These are phyloP conservation scores for Telmatochromis sp. DNA, from an alignment of 2,113 vertebrate species.

Conservation along the genomic window DNA sequence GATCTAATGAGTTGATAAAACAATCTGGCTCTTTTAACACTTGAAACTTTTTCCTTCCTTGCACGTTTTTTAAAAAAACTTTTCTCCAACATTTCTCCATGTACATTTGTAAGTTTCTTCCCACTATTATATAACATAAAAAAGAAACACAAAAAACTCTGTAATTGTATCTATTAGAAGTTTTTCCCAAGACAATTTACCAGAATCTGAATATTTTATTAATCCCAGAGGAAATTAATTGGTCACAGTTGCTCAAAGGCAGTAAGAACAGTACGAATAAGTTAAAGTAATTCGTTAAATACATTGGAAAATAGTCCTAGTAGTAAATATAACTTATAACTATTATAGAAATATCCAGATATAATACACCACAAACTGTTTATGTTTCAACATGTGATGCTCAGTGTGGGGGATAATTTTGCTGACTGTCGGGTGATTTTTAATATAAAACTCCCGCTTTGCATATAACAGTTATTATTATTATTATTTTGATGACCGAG, in stretches of 20 bases:
- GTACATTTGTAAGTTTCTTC: background rate
- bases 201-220: background rate
- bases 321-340: background rate
- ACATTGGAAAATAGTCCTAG: background rate
- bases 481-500: background rate
- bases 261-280: background rate
- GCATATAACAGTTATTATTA: fast-evolving
- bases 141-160: background rate
- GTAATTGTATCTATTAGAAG: background rate
- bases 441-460: background rate
- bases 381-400: background rate
- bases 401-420: background rate
- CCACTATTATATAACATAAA: background rate
- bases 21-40: background rate
- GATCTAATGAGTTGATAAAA: background rate
- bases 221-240: background rate
- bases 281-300: background rate
- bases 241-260: background rate
- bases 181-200: background rate
- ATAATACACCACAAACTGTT: fast-evolving
- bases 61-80: fast-evolving
- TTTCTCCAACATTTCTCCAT: background rate
- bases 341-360: background rate
- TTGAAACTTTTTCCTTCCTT: fast-evolving
- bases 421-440: background rate